Base-by-base conservation (phyloP, 2,888 invertebrate genomes). In the Eupeodes luniger region DNA sequence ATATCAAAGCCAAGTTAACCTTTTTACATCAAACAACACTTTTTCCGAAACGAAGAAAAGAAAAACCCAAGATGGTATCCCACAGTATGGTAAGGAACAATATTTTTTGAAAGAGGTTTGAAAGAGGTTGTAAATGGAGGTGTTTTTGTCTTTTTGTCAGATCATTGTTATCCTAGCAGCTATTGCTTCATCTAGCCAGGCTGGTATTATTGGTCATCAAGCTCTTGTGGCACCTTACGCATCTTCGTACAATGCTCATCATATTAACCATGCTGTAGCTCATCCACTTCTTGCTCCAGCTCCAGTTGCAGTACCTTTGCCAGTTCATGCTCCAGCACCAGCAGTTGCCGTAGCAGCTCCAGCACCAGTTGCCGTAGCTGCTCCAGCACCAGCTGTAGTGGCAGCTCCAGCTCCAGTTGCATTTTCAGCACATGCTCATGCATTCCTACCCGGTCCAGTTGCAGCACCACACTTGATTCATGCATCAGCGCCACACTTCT, bases 261-360 rank as follows among this genome's bases (percentile, higher is more conserved):
- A 96, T 27, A 94, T 97, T 79, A 96, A 96, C 93, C 97, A 97
- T 91, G 96, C 96, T 0, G 95, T 96, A 5, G 96, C 96, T 36
- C 94, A 96, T 11, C 96, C 96, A 0, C 94, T 95, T 6, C 91
- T 94, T 14, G 92, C 92, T 9, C 92, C 93, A 0, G 81, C 81
- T 9, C 69, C 79, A 59, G 76, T 80, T 9, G 62, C 79, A 49
- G 76, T 80, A 36, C 90, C 92, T 5, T 86, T 93, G 11, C 92
- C 92, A 27, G 92, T 92, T 61, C 93, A 70, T n/a, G 75, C 40
- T 40, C 91, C 92, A 16, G 91, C 92, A 5, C 89, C 94, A 90
- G 85, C 94, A 90, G 85, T 90, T 14, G 89, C 74, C 40, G 27
- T 74, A 27, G 90, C 81, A 9, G 80, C 81, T 9, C 77, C 81